Conservation (phyloP, 2,113 vertebrate genomes). For the Sceloporus undulatus region DNA sequence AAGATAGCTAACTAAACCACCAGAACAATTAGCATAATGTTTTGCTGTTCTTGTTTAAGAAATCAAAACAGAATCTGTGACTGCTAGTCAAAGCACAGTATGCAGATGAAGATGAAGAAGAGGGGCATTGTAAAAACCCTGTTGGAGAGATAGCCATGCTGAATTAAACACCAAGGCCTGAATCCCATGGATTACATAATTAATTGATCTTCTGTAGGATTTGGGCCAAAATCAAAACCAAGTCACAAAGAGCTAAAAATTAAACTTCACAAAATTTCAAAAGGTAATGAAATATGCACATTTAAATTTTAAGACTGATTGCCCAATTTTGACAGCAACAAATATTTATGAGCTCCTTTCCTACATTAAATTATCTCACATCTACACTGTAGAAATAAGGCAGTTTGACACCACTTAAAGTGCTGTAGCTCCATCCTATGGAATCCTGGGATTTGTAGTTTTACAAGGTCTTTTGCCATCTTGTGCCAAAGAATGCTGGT, state of each 20-base stretch:
- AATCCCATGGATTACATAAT: conserved; percentile 12
- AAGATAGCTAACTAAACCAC: background rate
- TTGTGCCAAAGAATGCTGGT: no score
- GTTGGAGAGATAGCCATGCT: background rate
- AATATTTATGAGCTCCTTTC: background rate
- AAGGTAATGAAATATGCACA: background rate
- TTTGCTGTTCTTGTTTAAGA: background rate
- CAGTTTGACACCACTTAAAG: no score
- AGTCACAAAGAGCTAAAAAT: no score
- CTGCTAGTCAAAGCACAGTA: background rate
- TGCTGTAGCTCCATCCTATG: no score
- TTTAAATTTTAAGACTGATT: background rate
- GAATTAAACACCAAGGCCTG: conserved; percentile 34
- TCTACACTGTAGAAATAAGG: no score
- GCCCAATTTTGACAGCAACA: background rate
- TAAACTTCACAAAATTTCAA: background rate
- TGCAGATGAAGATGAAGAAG: conserved; percentile 5
- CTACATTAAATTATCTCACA: background rate
- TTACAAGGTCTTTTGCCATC: no score
- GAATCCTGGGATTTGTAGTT: no score
- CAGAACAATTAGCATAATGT: background rate
- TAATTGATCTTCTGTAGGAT: no score
- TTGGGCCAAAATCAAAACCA: no score
- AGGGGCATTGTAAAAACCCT: background rate
- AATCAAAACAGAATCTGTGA: background rate